Conservation (phyloP, 2,797 vertebrate genomes). For the Potorous gilbertii region DNA sequence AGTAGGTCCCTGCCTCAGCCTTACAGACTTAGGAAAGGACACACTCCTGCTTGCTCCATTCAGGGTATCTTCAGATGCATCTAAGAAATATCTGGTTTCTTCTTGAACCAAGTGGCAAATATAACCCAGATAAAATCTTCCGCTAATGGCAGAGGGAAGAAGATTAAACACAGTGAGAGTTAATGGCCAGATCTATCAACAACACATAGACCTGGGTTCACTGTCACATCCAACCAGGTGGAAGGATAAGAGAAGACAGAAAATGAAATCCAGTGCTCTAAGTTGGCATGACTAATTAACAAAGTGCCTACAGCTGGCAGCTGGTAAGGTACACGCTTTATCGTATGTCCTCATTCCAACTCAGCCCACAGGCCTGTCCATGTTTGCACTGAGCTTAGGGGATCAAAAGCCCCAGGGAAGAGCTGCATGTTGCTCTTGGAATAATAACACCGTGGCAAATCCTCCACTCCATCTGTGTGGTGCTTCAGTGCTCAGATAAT, state of each 20-base stretch:
- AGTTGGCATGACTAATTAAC: neutral
- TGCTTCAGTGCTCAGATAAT: neutral
- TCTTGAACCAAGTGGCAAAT: neutral
- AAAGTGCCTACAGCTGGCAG: neutral
- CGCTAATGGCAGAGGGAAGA: neutral
- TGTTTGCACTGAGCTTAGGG: constrained; percentile 1
- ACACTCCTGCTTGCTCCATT: neutral
- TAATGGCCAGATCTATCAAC: neutral
- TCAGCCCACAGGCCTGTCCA: neutral
- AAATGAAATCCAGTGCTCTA: neutral
- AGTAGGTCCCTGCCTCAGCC: neutral
- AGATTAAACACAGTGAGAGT: neutral
- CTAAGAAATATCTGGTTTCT: neutral
- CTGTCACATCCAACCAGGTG: neutral
- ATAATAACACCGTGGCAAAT: neutral
- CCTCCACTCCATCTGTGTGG: neutral
- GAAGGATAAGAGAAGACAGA: constrained; percentile 1
- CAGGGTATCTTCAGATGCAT: neutral
- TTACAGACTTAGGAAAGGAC: neutral
- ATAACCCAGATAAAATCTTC: neutral
- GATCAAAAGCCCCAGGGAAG: neutral
- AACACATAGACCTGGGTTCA: neutral
- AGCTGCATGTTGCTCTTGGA: neutral
- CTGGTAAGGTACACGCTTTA: neutral
- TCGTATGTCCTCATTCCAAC: neutral